Conservation (phyloP, 2,113 vertebrate species). For the Spea multiplicata region DNA sequence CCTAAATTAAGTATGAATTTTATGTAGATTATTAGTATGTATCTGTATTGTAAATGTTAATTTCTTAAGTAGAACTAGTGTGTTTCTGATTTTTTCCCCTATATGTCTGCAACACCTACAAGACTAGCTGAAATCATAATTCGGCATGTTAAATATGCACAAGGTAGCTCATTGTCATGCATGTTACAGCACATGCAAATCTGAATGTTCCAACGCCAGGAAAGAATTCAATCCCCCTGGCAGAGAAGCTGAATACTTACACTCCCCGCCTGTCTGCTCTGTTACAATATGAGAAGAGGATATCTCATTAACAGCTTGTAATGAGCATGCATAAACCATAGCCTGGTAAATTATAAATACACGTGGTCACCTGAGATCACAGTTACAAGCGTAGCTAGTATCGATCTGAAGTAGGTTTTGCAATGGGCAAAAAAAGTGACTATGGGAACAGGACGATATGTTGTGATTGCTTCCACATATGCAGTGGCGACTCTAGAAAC, state of each 20-base stretch:
- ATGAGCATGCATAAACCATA: conserved; percentile 51
- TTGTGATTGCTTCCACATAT: no score
- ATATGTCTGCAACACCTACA: no score
- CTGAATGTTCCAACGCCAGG: conserved; percentile 36
- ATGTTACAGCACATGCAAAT: conserved; percentile 11
- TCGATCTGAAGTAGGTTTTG: neutral
- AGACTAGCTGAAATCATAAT: no score
- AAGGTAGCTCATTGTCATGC: neutral
- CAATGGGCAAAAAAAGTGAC: no score
- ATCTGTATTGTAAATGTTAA: no score
- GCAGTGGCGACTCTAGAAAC: no score
- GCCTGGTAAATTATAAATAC: conserved; percentile 58
- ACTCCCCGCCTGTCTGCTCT: conserved; percentile 42
- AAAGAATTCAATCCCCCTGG: conserved; percentile 42
- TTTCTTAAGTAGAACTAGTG: no score
- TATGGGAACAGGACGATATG: no score
- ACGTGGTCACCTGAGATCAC: conserved; percentile 48
- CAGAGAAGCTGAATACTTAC: conserved; percentile 47
- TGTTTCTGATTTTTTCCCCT: no score
- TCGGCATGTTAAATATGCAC: neutral
- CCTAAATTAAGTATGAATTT: no score
- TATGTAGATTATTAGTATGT: no score
- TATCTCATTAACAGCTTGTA: conserved; percentile 57
- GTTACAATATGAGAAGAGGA: conserved; percentile 43
- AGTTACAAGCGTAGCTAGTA: conserved; percentile 46